Percentiles rank a stretch among this genome's conserved stretches.
Conservation (phyloP, 2,113 vertebrate genomes). For the Melanostigma gelatinosum region DNA sequence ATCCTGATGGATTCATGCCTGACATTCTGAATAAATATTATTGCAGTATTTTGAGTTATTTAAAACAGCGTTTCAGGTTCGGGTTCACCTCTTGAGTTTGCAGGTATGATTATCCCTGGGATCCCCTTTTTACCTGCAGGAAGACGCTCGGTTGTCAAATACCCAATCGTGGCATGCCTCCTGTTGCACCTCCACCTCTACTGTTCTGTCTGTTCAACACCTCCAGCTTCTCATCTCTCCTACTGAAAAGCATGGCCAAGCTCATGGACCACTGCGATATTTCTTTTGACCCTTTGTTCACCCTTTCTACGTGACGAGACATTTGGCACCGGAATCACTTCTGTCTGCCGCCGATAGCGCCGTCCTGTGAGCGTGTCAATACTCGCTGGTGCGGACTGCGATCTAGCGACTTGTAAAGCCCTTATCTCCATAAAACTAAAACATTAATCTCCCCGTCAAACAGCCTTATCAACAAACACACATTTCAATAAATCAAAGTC, state of each 20-base stretch:
- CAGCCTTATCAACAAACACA: conserved; percentile 45
- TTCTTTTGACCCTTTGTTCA: conserved; percentile 18
- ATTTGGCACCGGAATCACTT: conserved; percentile 32
- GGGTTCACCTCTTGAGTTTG: no score
- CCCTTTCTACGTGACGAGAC: conserved; percentile 7
- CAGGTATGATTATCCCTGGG: background rate
- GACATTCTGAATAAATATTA: background rate
- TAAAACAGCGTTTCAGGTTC: no score
- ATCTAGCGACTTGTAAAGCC: conserved; percentile 4
- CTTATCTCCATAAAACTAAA: conserved; percentile 19
- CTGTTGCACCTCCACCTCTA: conserved; percentile 40
- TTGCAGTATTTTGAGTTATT: background rate
- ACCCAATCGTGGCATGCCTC: conserved; percentile 5
- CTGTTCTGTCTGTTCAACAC: conserved; percentile 16
- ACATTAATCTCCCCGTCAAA: conserved; percentile 19
- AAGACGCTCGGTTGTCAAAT: conserved; percentile 18
- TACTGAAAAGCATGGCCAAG: background rate
- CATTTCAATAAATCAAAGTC: conserved; percentile 19
- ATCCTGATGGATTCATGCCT: conserved; percentile 4
- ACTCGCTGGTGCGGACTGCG: background rate
- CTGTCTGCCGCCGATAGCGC: conserved; percentile 39
- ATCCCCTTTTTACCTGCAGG: conserved; percentile 4
- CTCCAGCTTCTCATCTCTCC: conserved; percentile 30
- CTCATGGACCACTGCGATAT: conserved; percentile 21
- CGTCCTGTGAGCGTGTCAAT: background rate